These are phyloP conservation scores for Atrichornis clamosus DNA, from an alignment of 2,113 vertebrate species.

Conservation along the genomic window DNA sequence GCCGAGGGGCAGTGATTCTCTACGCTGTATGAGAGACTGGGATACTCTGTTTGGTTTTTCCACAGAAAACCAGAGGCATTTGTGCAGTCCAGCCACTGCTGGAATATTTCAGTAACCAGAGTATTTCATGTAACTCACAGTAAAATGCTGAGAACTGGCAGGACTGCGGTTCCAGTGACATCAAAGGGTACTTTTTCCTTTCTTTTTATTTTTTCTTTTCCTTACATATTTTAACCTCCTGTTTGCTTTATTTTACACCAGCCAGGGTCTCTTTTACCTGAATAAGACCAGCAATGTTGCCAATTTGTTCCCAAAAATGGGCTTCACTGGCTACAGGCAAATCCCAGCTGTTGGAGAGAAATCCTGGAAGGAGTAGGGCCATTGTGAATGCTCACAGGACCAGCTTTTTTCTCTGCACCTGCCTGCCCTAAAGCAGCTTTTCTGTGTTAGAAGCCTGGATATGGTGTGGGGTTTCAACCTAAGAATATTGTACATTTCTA, in stretches of 20 bases:
- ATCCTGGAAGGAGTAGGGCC: not conserved
- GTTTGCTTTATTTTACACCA: not conserved
- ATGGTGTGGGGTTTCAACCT: not conserved
- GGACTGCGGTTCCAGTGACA: not conserved
- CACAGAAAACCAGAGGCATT: not conserved
- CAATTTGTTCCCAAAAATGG: not conserved
- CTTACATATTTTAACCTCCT: not conserved
- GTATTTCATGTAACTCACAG: not conserved
- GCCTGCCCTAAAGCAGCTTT: not conserved
- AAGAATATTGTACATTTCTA: not conserved
- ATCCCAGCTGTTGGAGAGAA: not conserved
- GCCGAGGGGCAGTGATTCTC: not conserved
- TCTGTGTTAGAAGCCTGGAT: not conserved
- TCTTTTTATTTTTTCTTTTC: not conserved
- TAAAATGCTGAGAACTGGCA: not conserved
- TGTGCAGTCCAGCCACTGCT: not conserved
- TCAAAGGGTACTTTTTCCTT: not conserved
- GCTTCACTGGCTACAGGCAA: not conserved
- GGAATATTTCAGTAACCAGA: not conserved
- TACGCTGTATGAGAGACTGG: not conserved
- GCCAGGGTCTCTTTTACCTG: not conserved
- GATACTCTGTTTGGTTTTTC: not conserved
- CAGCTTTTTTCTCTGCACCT: not conserved
- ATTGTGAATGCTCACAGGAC: not conserved
- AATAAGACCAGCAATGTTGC: not conserved